Conservation (phyloP, 2,113 vertebrate species). For the Phrynocephalus versicolor region DNA sequence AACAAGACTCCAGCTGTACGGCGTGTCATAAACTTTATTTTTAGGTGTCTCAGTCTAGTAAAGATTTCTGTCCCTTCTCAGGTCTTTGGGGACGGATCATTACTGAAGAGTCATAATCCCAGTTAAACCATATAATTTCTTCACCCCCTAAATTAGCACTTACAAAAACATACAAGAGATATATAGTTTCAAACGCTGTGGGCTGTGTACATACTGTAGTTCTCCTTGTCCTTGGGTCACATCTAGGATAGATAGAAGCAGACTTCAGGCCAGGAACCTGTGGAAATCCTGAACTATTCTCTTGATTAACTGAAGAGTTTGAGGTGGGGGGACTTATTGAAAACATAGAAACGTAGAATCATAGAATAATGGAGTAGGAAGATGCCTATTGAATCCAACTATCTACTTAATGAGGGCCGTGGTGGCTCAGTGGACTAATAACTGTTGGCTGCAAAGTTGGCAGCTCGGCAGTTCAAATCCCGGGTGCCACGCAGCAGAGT, state of each 20-base stretch:
- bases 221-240: constrained; percentile 42
- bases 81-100: constrained; percentile 38
- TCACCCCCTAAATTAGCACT: constrained; percentile 35
- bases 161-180: constrained; percentile 29
- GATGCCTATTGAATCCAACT: too few relatives aligned
- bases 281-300: background rate
- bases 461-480: too few relatives aligned
- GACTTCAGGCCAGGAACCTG: background rate
- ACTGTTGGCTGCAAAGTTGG: too few relatives aligned
- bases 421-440: too few relatives aligned
- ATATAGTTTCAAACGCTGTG: constrained; percentile 50
- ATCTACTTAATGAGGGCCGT: too few relatives aligned
- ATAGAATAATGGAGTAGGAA: too few relatives aligned
- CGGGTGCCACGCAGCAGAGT: too few relatives aligned
- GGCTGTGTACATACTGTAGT: constrained; percentile 10
- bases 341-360: background rate
- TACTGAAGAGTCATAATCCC: constrained; percentile 50
- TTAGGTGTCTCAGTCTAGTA: constrained; percentile 45
- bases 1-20: constrained; percentile 33
- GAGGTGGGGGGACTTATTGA: background rate
- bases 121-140: constrained; percentile 46
- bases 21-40: constrained; percentile 52
- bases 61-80: constrained; percentile 19
- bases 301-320: background rate
- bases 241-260: constrained; percentile 8